These are phyloP conservation scores for Anisognathus igniventris DNA, from an alignment of 2,797 vertebrate genomes.

Conservation along the genomic window DNA sequence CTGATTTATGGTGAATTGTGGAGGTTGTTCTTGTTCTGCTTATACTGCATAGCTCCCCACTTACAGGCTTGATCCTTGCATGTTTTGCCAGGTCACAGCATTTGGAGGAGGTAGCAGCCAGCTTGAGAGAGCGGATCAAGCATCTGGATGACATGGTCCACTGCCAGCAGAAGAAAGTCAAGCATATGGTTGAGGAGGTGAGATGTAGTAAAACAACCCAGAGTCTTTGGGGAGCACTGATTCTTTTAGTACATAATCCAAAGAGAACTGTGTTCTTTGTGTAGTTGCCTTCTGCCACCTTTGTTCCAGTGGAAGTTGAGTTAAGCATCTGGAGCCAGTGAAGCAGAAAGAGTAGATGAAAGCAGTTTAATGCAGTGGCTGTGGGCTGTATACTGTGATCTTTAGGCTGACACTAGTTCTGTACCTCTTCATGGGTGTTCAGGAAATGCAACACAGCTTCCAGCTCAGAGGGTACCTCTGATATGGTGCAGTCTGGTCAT, in stretches of 20 bases:
- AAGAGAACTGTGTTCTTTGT: background rate
- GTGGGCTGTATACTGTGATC: background rate
- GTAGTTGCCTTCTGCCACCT: background rate
- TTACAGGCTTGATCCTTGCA: background rate
- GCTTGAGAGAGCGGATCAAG: conserved; percentile 90
- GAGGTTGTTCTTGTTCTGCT: background rate
- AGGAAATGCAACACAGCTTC: background rate
- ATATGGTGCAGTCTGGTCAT: background rate
- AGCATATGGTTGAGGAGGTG: conserved; percentile 98
- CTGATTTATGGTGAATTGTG: background rate
- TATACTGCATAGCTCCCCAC: background rate
- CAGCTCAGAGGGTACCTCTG: background rate
- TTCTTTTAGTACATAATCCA: background rate
- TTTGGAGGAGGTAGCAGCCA: conserved; percentile 80
- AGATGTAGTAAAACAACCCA: conserved; percentile 19
- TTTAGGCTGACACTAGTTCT: background rate
- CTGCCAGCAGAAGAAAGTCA: conserved; percentile 97
- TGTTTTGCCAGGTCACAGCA: conserved; percentile 78
- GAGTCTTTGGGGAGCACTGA: background rate
- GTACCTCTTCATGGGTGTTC: background rate
- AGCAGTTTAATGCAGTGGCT: background rate
- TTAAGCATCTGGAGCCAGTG: background rate
- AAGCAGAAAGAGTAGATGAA: background rate
- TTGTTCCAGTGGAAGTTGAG: background rate
- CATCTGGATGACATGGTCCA: conserved; percentile 98